phyloP scores from a whole-genome alignment of 1,140 invertebrate species.

The Zaprionus inermis region DNA sequence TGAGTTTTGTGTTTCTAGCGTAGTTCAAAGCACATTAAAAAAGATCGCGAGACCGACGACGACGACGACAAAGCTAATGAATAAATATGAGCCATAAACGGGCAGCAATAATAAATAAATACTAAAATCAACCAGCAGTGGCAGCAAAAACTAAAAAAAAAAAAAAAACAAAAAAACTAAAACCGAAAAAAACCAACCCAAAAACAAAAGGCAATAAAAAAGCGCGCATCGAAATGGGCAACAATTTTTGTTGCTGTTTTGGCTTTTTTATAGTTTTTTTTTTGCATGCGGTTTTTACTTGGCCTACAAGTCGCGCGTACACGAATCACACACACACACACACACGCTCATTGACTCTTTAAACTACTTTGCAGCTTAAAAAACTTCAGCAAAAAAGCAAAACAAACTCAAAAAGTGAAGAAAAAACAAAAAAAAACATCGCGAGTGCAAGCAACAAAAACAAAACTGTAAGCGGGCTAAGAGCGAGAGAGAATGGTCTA shows the following conservation, averaged over 20 bases:
- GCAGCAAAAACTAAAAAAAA: conserved; percentile 41
- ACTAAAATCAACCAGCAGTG: conserved; percentile 29
- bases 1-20: conserved; percentile 28
- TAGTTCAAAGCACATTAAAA: conserved; percentile 52
- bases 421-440: background rate
- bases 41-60: conserved; percentile 39
- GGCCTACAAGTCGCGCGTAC: conserved; percentile 33
- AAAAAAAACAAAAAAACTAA: conserved; percentile 22
- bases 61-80: conserved; percentile 65
- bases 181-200: conserved; percentile 21
- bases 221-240: conserved; percentile 39
- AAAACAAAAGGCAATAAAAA: conserved; percentile 47
- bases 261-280: conserved; percentile 9
- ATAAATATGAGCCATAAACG: conserved; percentile 76
- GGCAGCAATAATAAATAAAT: conserved; percentile 37
- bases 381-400: conserved; percentile 34
- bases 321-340: conserved; percentile 11
- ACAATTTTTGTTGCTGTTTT: conserved; percentile 20
- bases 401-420: conserved; percentile 29
- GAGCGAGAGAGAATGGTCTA: background rate
- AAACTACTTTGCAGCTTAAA: conserved; percentile 43
- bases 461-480: conserved; percentile 8
- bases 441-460: conserved; percentile 17
- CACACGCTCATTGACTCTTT: conserved; percentile 11
- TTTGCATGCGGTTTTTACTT: conserved; percentile 40